Evolutionary conservation across 2,888 invertebrate species (phyloP).

Genomic region (Spialia ferax): DNA sequence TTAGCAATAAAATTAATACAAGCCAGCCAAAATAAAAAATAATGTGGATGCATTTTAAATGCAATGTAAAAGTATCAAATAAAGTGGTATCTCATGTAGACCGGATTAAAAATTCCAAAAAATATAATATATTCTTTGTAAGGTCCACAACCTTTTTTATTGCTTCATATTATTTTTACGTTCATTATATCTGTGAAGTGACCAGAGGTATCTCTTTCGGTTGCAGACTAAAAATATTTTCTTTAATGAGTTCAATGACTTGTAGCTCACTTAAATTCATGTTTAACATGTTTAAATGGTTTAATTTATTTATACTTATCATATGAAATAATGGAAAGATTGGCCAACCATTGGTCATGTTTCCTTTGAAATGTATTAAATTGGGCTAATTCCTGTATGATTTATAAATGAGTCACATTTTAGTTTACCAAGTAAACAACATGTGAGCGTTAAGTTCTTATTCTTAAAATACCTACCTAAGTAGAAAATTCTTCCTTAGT

Average conservation of each 20-base stretch:
- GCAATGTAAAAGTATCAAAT: constrained; percentile 25
- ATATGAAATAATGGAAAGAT: constrained; percentile 12
- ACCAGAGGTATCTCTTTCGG: constrained; percentile 27
- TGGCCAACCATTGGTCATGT: constrained; percentile 13
- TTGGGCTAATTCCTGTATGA: constrained; percentile 7
- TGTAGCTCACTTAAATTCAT: constrained; percentile 15
- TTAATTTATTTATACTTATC: constrained; percentile 17
- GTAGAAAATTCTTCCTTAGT: too few relatives aligned
- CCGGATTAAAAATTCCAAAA: constrained; percentile 31
- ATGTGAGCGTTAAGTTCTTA: not conserved
- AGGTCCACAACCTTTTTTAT: constrained; percentile 40
- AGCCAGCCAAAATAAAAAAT: constrained; percentile 18
- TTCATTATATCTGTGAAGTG: constrained; percentile 36
- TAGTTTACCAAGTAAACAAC: not conserved
- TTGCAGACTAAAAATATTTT: constrained; percentile 25
- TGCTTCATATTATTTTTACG: constrained; percentile 37
- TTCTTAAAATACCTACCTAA: too few relatives aligned
- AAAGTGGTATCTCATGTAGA: constrained; percentile 35
- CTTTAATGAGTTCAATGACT: constrained; percentile 36
- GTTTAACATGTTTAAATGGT: constrained; percentile 7
- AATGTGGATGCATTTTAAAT: constrained; percentile 6
- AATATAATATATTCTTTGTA: constrained; percentile 26
- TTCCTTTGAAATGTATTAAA: constrained; percentile 15
- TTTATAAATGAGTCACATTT: constrained; percentile 18
- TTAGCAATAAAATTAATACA: constrained; percentile 2